phyloP scores from a whole-genome alignment of 2,113 vertebrate genomes.

The Scartelaos histophorus region DNA sequence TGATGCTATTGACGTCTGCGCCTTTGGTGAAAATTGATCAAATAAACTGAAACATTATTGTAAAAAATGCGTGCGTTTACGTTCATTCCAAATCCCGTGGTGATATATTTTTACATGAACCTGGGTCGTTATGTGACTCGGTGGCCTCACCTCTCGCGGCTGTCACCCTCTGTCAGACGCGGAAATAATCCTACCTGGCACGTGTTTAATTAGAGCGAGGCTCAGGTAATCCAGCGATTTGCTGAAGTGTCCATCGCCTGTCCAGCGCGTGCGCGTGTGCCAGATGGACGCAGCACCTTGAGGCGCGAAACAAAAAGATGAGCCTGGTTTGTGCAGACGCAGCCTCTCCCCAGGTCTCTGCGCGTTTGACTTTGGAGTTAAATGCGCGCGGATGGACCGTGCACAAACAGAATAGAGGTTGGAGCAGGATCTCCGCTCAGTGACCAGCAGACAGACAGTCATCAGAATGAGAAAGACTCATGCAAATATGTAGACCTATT shows the following conservation, averaged over 20 bases:
- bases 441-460: slow-evolving; percentile 9
- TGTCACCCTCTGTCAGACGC: slow-evolving; percentile 80
- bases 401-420: slow-evolving; percentile 3
- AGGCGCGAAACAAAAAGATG: slow-evolving; percentile 37
- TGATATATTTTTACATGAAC: slow-evolving; percentile 44
- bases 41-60: not conserved
- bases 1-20: not conserved
- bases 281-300: slow-evolving; percentile 69
- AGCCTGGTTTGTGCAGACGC: slow-evolving; percentile 50
- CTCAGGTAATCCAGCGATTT: slow-evolving; percentile 93
- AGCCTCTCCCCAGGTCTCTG: slow-evolving; percentile 20
- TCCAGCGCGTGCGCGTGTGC: slow-evolving; percentile 77
- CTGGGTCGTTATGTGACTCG: slow-evolving; percentile 77
- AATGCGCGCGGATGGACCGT: not conserved
- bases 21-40: not conserved
- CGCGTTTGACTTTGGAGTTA: slow-evolving; percentile 8
- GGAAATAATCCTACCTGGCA: slow-evolving; percentile 89
- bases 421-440: slow-evolving; percentile 1
- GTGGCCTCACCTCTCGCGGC: slow-evolving; percentile 69
- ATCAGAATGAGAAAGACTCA: not conserved
- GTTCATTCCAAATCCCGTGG: not conserved
- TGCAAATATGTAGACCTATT: slow-evolving; percentile 13
- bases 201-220: slow-evolving; percentile 95
- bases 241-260: slow-evolving; percentile 86
- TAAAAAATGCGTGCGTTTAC: not conserved